Evolutionary conservation across 2,888 invertebrate genomes (phyloP).

Genomic region (Trachelus stipa): DNA sequence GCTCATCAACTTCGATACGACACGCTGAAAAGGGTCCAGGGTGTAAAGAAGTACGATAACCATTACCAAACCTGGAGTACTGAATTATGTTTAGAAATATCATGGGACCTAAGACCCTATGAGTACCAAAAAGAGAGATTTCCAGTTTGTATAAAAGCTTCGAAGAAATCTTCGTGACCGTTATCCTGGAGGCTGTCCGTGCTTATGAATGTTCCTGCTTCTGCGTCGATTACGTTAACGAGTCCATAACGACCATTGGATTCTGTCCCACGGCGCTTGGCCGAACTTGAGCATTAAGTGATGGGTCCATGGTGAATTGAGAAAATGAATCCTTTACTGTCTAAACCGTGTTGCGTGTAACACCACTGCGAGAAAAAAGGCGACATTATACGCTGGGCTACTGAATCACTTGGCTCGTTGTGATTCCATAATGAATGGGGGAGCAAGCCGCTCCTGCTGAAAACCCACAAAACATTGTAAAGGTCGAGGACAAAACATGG

Average conservation of each 20-base stretch:
- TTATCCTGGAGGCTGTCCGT: not conserved
- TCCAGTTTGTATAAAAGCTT: not conserved
- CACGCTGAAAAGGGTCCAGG: not conserved
- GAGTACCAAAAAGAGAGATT: not conserved
- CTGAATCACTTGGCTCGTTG: constrained; percentile 37
- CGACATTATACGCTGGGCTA: constrained; percentile 37
- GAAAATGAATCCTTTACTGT: constrained; percentile 9
- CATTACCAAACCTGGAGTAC: not conserved
- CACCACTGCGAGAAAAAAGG: constrained; percentile 21
- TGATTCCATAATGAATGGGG: constrained; percentile 42
- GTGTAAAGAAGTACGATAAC: not conserved
- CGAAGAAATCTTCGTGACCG: not conserved
- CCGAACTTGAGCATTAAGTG: not conserved
- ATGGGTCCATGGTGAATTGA: not conserved
- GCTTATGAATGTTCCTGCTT: not conserved
- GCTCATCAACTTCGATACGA: constrained; percentile 6
- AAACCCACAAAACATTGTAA: constrained; percentile 16
- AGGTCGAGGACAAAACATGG: constrained; percentile 15
- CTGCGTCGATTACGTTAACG: not conserved
- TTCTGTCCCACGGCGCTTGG: not conserved
- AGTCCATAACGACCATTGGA: not conserved
- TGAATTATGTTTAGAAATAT: not conserved
- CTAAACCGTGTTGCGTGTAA: not conserved
- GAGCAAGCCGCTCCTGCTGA: constrained; percentile 20
- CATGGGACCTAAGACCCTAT: not conserved